Base-by-base conservation (phyloP, 2,797 vertebrate genomes). In the Alosa sapidissima region DNA sequence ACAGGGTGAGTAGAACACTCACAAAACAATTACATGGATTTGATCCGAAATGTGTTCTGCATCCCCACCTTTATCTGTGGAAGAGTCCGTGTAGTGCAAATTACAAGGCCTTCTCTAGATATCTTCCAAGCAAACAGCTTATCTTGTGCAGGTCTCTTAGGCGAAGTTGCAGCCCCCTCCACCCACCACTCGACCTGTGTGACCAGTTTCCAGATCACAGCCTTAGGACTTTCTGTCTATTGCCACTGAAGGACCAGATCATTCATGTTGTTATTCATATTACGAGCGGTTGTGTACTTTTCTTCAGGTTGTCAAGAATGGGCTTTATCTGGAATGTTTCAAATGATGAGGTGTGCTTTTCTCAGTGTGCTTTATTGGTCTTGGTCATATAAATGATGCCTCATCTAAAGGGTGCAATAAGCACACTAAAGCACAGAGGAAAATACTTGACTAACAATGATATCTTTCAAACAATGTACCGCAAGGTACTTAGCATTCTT, bases 131-230 rank as follows among this genome's bases (percentile, higher is more conserved):
- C n/a, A 24, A 62, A 62, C n/a, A 10, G 58, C 58, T 62, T 24
- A 8, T 62, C n/a, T 24, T 62, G 24, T 62, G 58, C 49, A 51
- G 49, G 49, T 51, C 49, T 51, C 49, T 51, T 11, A 51, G 49
- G 49, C 11, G 8, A 51, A 51, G 49, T 10, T 51, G 49, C 58
- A 24, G 6, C 58, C 82, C 49, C 81, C 54, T 68, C 52, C 51
- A 19, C 72, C 33, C 24, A 2, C 54, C 45, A 81, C 78, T 87
- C 81, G 87, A 87, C 87, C 86, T 87, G 87, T 82, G 24, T 60
- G 87, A 86, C 88, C 84, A 87, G 88, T 88, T 89, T 78, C 86
- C 60, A 36, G 58, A 88, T 83, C 85, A 60, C 21, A 60, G n/a
- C 16, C 51, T 55, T 21, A 55, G 21, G 5, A 24, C 8, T 58